Evolutionary conservation across 2,888 invertebrate genomes (phyloP), one percentile per base, ranked within the genome.

Genomic region (Perizoma flavofasciatum): DNA sequence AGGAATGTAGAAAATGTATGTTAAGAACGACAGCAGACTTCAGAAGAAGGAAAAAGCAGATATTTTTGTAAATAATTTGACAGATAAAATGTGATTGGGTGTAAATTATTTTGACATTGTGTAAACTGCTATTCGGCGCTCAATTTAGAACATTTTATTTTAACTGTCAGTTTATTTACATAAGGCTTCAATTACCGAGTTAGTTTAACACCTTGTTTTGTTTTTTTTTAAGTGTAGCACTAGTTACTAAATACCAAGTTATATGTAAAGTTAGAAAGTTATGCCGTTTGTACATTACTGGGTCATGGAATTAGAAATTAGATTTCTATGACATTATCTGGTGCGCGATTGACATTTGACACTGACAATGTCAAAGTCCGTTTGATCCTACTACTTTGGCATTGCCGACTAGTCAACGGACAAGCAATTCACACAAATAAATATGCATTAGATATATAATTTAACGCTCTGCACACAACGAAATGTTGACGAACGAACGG

Each of bases 221-320:
- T n/a, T 49, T 68, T 55, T 45, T 63, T 63, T 4, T 41, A 41
- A 41, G 41, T 41, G n/a, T 40, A 43, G 63, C 65, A 54, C 64
- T 67, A 69, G 63, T 63, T 63, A 60, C 59, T 61, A 66, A 65
- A 52, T 54, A 43, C 47, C 55, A 51, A 55, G 50, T 44, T 57
- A 56, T 47, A 46, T 7, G 4, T 49, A 51, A 41, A 46, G 39
- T 63, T n/a, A n/a, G 5, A n/a, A 50, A 59, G 57, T 46, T 61
- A 68, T 54, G 58, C 61, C 51, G 65, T 61, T 57, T 68, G 67
- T 67, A 67, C 35, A 69, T 67, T 66, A 60, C 62, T 41, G 64
- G 69, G 56, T 62, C 53, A 61, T 51, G 59, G 49, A 59, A 37
- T 59, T 57, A 63, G 57, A 57, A 61, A 55, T 59, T 66, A 61